These are phyloP conservation scores for Heteromormyrus szaboi DNA, from an alignment of 2,797 vertebrate genomes.

Conservation along the genomic window DNA sequence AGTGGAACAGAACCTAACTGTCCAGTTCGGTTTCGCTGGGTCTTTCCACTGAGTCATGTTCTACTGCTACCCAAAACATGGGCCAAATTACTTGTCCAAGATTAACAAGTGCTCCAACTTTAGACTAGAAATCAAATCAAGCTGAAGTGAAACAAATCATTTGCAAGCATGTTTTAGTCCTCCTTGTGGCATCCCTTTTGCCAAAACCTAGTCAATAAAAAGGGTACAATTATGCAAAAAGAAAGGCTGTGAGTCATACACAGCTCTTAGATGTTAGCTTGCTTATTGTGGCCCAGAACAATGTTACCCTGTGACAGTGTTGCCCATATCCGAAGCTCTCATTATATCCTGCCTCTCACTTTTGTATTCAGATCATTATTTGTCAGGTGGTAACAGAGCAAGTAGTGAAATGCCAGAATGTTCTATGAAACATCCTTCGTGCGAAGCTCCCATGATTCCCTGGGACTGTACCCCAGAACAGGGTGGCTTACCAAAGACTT, in stretches of 20 bases:
- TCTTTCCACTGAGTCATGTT: background rate
- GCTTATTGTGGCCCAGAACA: background rate
- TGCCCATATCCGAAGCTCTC: background rate
- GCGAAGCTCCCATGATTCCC: background rate
- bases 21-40: background rate
- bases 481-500: background rate
- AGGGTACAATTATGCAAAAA: background rate
- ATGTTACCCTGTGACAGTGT: background rate
- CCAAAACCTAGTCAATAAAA: background rate
- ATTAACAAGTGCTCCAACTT: background rate
- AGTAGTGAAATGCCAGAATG: background rate
- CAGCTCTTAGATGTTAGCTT: background rate
- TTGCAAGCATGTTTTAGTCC: background rate
- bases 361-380: background rate
- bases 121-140: background rate
- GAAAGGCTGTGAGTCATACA: background rate
- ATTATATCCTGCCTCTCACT: background rate
- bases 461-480: background rate
- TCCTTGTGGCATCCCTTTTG: background rate
- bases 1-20: background rate
- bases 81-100: background rate
- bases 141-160: background rate
- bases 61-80: background rate
- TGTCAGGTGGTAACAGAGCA: background rate
- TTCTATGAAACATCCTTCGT: background rate